phyloP scores from a whole-genome alignment of 1,140 invertebrate species.

The Leptinotarsa defecta region DNA sequence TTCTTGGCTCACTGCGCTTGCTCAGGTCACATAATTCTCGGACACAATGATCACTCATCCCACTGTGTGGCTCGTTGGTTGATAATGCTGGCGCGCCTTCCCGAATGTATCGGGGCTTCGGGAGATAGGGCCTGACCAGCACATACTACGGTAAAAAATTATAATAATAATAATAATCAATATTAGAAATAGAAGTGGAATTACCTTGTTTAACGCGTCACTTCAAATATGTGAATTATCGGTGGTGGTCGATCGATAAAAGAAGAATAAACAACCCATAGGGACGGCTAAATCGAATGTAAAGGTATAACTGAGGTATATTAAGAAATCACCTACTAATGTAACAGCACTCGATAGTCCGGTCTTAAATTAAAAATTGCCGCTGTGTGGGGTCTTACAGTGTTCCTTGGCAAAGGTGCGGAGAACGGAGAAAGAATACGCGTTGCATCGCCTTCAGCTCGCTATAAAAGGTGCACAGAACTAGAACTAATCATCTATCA shows the following conservation, averaged over 20 bases:
- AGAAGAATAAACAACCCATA: constrained; percentile 10
- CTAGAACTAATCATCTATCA: constrained; percentile 30
- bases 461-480: constrained; percentile 22
- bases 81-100: too few species aligned
- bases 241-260: neutral
- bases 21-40: too few species aligned
- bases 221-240: neutral
- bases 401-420: constrained; percentile 31
- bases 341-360: constrained; percentile 32
- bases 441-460: constrained; percentile 24
- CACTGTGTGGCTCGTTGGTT: too few species aligned
- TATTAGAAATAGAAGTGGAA: too few species aligned
- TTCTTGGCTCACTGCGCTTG: too few species aligned
- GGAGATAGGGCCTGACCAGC: too few species aligned
- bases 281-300: neutral
- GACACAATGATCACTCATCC: too few species aligned
- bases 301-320: constrained; percentile 14
- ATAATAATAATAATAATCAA: too few species aligned
- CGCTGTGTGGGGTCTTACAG: constrained; percentile 38
- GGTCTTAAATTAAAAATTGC: constrained; percentile 39
- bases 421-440: constrained; percentile 30
- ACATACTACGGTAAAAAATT: too few species aligned
- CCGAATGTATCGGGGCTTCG: too few species aligned
- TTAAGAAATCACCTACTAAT: constrained; percentile 42
- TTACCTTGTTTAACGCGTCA: too few species aligned